These are phyloP conservation scores for Actenoides hombroni DNA, from an alignment of 2,113 vertebrate species.

Conservation along the genomic window DNA sequence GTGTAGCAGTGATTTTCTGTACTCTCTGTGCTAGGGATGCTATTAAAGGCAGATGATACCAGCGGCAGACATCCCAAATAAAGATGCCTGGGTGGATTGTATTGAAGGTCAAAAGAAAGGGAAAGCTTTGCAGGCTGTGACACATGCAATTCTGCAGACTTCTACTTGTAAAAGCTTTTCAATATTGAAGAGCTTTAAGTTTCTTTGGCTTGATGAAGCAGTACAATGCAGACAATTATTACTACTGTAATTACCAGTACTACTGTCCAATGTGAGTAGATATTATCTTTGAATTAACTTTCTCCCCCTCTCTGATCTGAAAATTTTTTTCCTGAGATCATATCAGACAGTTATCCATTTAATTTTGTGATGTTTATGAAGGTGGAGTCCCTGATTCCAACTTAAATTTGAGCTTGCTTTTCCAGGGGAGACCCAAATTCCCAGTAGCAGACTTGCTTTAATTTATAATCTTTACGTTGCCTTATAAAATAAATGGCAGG, in stretches of 20 bases:
- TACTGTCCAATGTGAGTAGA: not conserved
- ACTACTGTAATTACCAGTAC: not conserved
- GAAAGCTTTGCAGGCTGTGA: not conserved
- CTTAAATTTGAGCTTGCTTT: not conserved
- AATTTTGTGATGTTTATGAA: not conserved
- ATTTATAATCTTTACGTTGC: conserved; percentile 18
- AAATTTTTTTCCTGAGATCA: not conserved
- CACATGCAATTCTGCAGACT: not conserved
- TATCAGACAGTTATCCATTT: not conserved
- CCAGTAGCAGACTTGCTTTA: not conserved
- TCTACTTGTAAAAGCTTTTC: not conserved
- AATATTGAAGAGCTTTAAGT: not conserved
- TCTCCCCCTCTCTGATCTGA: not conserved
- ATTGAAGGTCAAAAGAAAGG: not conserved
- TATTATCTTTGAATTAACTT: not conserved
- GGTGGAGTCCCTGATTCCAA: not conserved
- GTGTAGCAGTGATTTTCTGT: not conserved
- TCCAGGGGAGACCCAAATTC: not conserved
- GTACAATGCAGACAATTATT: not conserved
- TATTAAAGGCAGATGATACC: not conserved
- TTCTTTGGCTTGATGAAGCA: not conserved
- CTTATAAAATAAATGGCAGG: conserved; percentile 3
- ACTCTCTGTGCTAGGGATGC: not conserved
- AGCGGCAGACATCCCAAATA: not conserved
- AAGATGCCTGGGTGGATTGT: not conserved